Evolutionary conservation across 1,140 invertebrate species (phyloP), one percentile per base, ranked within the genome.

Genomic region (Chymomyza costata): DNA sequence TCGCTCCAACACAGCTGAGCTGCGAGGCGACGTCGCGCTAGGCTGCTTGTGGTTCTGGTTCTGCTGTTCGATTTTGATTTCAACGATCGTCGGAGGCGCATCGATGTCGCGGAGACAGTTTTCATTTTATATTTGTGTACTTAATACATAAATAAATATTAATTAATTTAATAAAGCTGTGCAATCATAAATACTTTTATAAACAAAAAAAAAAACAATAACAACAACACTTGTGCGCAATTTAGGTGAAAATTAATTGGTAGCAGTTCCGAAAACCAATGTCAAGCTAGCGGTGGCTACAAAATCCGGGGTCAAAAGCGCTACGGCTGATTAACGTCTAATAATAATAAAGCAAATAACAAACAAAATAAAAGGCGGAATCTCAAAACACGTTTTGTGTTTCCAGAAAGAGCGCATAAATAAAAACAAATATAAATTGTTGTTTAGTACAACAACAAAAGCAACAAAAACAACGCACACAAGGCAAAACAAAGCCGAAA

Each of bases 281-380:
- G 71, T 63, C 70, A 76, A 78, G 71, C 52, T n/a, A n/a, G 68
- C 25, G 28, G 11, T 52, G 47, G 19, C 34, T 43, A 40, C 52
- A 19, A 51, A 74, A 76, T 74, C 71, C 71, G 71, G 71, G 71
- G 71, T 76, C 71, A 76, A 43, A 59, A 62, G 49, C 54, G 52
- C 69, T 62, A 32, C 34, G 61, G 34, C 70, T 76, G 70, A 76
- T 76, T 76, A 76, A 78, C 69, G 67, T 65, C 63, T 48, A 71
- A 59, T 53, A 66, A 44, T 58, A 67, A 30, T 45, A 41, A 65
- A 57, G 40, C 51, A 51, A 48, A 34, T 62, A 55, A 46, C 48
- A 53, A 52, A 54, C 25, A 48, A 45, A 21, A 44, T 37, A 57
- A 46, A 62, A 54, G 53, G 62, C 61, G 52, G 56, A 76, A 76